Evolutionary conservation across 2,888 invertebrate genomes (phyloP), one percentile per base, ranked within the genome.

Genomic region (Oligia latruncula): DNA sequence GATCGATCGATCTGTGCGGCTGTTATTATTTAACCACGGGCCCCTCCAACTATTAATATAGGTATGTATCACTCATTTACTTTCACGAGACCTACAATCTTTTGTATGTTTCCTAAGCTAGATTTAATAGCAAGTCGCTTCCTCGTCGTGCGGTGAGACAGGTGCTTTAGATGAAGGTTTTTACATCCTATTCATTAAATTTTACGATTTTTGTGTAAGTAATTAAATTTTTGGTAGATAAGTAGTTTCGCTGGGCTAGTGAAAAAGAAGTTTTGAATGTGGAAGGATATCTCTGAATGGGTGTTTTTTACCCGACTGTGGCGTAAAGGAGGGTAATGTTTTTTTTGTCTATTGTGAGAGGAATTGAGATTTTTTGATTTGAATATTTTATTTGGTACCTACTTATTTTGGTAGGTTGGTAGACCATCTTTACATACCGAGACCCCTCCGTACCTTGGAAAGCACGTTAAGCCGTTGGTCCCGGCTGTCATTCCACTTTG

Each of bases 131-230:
- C 62, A 29, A 46, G 29, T 62, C 62, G 6, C 15, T 62, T 29
- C 1, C 29, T 29, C 15, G 62, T 60, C 4, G 5, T 3, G 11
- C 15, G 1, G 17, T 62, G 62, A 0, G 60, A 17, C 15, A 15
- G 17, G 1, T 29, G 15, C 43, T n/a, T 46, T 11, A 46, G n/a
- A n/a, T 76, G 84, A 88, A 82, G 81, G 74, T 78, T 85, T 88
- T 86, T 81, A 81, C 70, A 78, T 73, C 67, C 49, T 73, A 60
- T 83, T 81, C 75, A 85, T 83, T 80, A 80, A 75, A 86, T 80
- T 29, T 64, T 78, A 49, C 46, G 64, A 77, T 71, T 76, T 77
- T 85, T 62, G 40, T 77, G 29, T 71, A 46, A 77, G 15, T 52
- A 52, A 52, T 75, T 70, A n/a, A 20, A 64, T 62, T 55, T 75